Base-by-base conservation (phyloP, 2,888 invertebrate species). In the Macropis europaea region DNA sequence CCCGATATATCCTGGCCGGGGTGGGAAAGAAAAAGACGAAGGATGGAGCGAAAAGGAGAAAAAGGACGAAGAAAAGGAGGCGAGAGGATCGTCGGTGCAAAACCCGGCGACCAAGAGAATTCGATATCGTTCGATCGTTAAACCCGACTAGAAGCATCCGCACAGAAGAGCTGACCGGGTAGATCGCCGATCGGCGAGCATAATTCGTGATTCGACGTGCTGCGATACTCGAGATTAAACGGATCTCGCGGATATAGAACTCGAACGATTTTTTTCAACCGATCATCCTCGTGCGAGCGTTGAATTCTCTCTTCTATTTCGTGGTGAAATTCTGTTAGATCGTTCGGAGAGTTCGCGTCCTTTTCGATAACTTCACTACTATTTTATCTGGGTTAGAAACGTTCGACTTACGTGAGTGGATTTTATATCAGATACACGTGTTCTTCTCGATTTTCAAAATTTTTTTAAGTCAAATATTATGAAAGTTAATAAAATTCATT, bases 121-220 rank as follows among this genome's bases (percentile, higher is more conserved):
- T 68, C 76, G 73, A 70, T 78, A 79, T 79, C 76, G 61, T 19
- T 48, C 67, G 69, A 73, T 79, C 78, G 70, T 73, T 79, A 71
- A 73, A 68, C 59, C 57, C 64, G 53, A 22, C 56, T 52, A 62
- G 57, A 74, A 30, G 47, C 45, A 42, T 60, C 43, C 47, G 40
- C 9, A 30, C 32, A 38, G 43, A 5, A 30, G 45, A 32, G 28
- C 43, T 54, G 64, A 32, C 57, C 63, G 28, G 34, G 40, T 36
- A 42, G 74, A 74, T 78, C 67, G n/a, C n/a, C 70, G 78, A 78
- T 77, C 74, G 73, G 32, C 56, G 43, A 42, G 76, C 59, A 79
- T 79, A 73, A 79, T 79, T 76, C 71, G 74, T 60, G 77, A 71
- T 68, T 50, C 61, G 62, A 63, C 50, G 62, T 71, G 17, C 36